Evolutionary conservation across 2,888 invertebrate genomes (phyloP).

Genomic region (Sesia apiformis): DNA sequence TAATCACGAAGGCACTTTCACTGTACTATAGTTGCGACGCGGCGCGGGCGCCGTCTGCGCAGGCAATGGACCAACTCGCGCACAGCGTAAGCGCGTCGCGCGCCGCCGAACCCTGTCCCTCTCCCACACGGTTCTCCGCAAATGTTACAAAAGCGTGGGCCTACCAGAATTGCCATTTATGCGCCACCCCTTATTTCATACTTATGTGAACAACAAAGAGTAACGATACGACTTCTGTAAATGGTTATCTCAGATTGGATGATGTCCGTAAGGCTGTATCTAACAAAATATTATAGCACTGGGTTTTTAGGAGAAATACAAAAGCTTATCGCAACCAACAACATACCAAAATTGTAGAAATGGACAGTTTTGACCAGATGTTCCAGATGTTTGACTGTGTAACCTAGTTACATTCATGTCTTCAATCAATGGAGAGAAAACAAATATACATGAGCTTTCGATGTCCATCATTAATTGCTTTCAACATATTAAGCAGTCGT

Average conservation of each 20-base stretch:
- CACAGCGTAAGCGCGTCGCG: slow-evolving; percentile 10
- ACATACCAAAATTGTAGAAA: too few species aligned
- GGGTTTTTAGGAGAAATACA: too few species aligned
- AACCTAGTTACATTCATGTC: too few species aligned
- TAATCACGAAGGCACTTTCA: slow-evolving; percentile 50
- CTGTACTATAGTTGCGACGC: slow-evolving; percentile 28
- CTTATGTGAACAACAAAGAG: not conserved
- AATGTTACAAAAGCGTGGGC: slow-evolving; percentile 51
- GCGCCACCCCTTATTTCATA: slow-evolving; percentile 36
- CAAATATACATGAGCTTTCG: not conserved
- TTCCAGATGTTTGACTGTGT: too few species aligned
- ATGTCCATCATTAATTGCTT: not conserved
- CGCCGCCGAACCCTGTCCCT: slow-evolving; percentile 17
- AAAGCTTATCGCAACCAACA: too few species aligned
- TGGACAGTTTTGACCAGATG: too few species aligned
- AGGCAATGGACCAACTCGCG: slow-evolving; percentile 60
- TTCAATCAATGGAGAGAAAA: not conserved
- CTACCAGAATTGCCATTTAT: slow-evolving; percentile 57
- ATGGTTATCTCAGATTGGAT: not conserved
- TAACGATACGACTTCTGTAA: not conserved
- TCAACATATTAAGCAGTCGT: not conserved
- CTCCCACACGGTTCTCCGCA: slow-evolving; percentile 43
- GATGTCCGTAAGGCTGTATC: too few species aligned
- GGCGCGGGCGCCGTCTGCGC: slow-evolving; percentile 53
- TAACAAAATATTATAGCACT: too few species aligned